Evolutionary conservation across 2,888 invertebrate genomes (phyloP).

Genomic region (Pyrrhosoma nymphula): DNA sequence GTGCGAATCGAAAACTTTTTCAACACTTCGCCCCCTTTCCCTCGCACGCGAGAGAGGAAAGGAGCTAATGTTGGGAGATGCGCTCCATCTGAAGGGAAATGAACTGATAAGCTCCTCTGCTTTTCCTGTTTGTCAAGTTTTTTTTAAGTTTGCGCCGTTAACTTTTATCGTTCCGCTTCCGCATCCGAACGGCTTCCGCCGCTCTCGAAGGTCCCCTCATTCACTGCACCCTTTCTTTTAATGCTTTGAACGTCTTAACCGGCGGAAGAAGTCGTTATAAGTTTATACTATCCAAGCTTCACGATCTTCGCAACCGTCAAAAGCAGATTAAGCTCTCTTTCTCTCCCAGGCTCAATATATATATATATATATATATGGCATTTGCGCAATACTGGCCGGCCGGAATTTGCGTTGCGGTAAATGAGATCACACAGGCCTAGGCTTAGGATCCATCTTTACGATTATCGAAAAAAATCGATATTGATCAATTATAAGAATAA

Average conservation of each 20-base stretch:
- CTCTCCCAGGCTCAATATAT: neutral
- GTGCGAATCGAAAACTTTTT: too few species aligned
- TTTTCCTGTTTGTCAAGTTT: slow-evolving; percentile 60
- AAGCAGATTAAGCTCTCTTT: neutral
- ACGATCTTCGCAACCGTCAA: neutral
- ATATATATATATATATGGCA: too few species aligned
- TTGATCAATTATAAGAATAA: too few species aligned
- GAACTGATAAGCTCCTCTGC: neutral
- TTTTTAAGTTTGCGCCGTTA: slow-evolving; percentile 50
- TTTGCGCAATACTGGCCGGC: too few species aligned
- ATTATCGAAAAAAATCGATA: too few species aligned
- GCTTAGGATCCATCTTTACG: too few species aligned
- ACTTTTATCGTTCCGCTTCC: slow-evolving; percentile 55
- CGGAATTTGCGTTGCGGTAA: too few species aligned
- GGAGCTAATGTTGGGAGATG: neutral
- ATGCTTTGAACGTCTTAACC: neutral
- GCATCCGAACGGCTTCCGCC: slow-evolving; percentile 25
- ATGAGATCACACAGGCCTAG: too few species aligned
- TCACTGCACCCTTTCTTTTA: neutral
- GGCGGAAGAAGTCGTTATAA: neutral
- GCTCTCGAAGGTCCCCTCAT: neutral
- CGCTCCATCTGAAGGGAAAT: slow-evolving; percentile 29
- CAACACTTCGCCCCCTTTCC: too few species aligned
- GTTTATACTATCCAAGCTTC: neutral
- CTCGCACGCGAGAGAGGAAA: too few species aligned